Conservation (phyloP, 2,113 vertebrate species). For the Dolichotis patagonum region DNA sequence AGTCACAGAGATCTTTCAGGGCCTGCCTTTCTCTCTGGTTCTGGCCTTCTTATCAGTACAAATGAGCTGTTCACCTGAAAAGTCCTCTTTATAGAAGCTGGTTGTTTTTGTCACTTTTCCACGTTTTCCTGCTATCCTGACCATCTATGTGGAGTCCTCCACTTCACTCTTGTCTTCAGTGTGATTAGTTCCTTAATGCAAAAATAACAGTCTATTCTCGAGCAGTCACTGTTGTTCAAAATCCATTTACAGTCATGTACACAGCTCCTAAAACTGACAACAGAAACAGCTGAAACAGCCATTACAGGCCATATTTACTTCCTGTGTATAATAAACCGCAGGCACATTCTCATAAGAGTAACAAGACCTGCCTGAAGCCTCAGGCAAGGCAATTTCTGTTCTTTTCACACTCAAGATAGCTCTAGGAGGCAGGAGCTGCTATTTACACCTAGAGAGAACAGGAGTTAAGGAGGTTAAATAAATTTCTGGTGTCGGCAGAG, state of each 20-base stretch:
- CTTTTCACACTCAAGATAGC: constrained; percentile 7
- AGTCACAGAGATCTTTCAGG: neutral
- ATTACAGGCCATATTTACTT: neutral
- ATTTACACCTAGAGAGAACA: neutral
- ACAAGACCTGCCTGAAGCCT: neutral
- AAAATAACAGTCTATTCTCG: constrained; percentile 49
- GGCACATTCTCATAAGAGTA: neutral
- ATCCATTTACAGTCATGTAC: neutral
- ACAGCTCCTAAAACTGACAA: constrained; percentile 38
- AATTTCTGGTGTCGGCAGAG: neutral
- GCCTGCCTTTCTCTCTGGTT: neutral
- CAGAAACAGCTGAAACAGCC: constrained; percentile 31
- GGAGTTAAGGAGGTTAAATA: constrained; percentile 6
- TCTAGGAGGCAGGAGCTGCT: neutral
- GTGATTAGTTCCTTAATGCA: constrained; percentile 1
- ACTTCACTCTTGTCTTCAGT: neutral
- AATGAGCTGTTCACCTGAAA: neutral
- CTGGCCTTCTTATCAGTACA: neutral
- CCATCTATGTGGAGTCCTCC: too few relatives aligned
- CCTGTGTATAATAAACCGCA: neutral
- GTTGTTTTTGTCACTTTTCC: constrained; percentile 21
- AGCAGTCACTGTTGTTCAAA: neutral
- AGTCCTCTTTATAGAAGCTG: neutral
- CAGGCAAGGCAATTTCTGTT: neutral
- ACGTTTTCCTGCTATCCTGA: neutral